Evolutionary conservation across 2,888 invertebrate genomes (phyloP).

Genomic region (Brachyptera risi): DNA sequence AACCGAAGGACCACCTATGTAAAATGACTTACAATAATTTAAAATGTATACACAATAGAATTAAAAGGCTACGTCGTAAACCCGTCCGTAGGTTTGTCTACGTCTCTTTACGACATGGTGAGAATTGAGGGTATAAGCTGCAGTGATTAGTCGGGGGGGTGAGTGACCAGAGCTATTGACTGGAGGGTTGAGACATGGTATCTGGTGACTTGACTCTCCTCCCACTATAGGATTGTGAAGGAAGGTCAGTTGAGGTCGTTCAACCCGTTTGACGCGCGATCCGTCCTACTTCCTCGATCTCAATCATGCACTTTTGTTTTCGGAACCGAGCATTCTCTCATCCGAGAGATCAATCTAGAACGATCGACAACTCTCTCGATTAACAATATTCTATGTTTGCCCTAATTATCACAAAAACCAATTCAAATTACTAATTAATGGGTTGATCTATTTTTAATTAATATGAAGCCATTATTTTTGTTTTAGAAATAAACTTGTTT

Average conservation of each 20-base stretch:
- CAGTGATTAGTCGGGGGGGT: neutral
- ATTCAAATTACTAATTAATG: neutral
- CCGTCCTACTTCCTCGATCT: slow-evolving; percentile 24
- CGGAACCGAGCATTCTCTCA: slow-evolving; percentile 20
- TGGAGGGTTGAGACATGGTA: neutral
- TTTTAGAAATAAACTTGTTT: no score
- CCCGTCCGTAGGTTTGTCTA: no score
- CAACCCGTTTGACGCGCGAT: slow-evolving; percentile 21
- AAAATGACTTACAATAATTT: no score
- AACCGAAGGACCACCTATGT: no score
- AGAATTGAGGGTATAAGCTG: no score
- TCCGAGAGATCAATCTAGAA: slow-evolving; percentile 8
- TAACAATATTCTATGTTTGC: no score
- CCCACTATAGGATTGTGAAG: slow-evolving; percentile 34
- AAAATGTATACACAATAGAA: no score
- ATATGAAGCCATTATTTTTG: no score
- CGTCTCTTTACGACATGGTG: no score
- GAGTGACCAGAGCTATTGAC: neutral
- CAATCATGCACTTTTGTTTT: slow-evolving; percentile 28
- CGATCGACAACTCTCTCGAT: slow-evolving; percentile 12
- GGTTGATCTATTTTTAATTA: neutral
- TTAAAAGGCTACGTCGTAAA: no score
- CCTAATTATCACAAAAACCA: neutral
- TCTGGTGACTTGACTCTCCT: slow-evolving; percentile 12
- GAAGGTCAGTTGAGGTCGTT: slow-evolving; percentile 28